Conservation (phyloP, 2,888 invertebrate species). For the Pyrochroa serraticornis region DNA sequence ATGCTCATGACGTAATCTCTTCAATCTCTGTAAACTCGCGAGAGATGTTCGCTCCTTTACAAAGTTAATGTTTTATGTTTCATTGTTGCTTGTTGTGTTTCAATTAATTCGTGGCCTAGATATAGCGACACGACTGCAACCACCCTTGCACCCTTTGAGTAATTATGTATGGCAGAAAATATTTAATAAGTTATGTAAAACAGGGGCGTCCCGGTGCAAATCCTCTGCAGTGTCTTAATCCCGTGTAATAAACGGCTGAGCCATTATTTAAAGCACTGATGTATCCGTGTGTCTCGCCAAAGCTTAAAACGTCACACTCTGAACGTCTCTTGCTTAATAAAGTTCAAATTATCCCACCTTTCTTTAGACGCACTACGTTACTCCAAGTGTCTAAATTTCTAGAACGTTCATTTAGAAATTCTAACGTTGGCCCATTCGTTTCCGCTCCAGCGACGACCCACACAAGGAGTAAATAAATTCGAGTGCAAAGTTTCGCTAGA, state of each 20-base stretch:
- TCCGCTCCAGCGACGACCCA: neutral
- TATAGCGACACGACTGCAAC: too few species aligned
- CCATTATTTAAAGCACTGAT: constrained; percentile 38
- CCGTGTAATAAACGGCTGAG: constrained; percentile 35
- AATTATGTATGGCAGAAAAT: constrained; percentile 20
- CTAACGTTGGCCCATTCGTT: neutral
- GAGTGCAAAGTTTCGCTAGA: constrained; percentile 22
- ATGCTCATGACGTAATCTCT: constrained; percentile 17
- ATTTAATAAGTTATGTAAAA: constrained; percentile 26
- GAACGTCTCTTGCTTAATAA: constrained; percentile 33
- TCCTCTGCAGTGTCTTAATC: constrained; percentile 35
- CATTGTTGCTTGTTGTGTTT: neutral
- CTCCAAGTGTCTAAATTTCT: neutral
- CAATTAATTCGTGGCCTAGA: too few species aligned
- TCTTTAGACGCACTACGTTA: constrained; percentile 12
- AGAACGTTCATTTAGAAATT: neutral
- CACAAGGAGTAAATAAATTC: constrained; percentile 26
- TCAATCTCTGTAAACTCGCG: constrained; percentile 12
- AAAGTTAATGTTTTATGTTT: constrained; percentile 12
- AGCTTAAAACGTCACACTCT: constrained; percentile 32
- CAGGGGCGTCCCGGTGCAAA: constrained; percentile 20
- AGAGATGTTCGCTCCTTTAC: constrained; percentile 14
- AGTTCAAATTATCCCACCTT: constrained; percentile 29
- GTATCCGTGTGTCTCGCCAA: constrained; percentile 33
- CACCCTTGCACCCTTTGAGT: constrained; percentile 12